A percentile compares a stretch with the other conserved stretches of the same genome.
phyloP scores from a whole-genome alignment of 1,140 invertebrate genomes.

The Palaemon carinicauda region DNA sequence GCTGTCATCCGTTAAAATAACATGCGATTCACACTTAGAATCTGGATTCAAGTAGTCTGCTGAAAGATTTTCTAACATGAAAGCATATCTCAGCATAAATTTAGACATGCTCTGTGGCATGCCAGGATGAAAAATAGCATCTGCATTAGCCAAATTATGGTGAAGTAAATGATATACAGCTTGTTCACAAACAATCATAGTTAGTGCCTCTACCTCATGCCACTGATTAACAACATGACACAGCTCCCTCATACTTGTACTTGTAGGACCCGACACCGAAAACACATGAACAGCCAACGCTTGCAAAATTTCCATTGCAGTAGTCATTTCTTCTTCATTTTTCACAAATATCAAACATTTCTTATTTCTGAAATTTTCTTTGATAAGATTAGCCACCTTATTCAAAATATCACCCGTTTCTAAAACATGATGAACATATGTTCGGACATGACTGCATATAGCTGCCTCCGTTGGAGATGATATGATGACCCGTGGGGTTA shows the following conservation, averaged over 20 bases:
- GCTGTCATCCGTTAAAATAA: conserved; percentile 4
- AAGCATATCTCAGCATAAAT: conserved; percentile 20
- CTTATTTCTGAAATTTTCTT: neutral
- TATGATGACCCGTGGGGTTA: conserved; percentile 25
- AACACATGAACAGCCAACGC: conserved; percentile 15
- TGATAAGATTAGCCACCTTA: neutral
- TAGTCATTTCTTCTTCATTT: neutral
- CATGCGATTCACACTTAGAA: conserved; percentile 31
- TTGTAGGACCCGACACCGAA: neutral
- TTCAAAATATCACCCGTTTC: neutral
- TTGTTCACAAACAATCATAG: conserved; percentile 15
- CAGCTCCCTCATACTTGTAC: neutral
- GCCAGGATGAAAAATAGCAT: conserved; percentile 19
- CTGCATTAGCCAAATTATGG: conserved; percentile 31
- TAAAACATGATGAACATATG: neutral
- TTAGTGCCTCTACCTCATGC: conserved; percentile 14
- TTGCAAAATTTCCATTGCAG: neutral
- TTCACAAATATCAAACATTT: conserved; percentile 33
- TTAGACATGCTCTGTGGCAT: neutral
- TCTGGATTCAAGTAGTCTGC: neutral
- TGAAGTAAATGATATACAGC: neutral
- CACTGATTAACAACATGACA: conserved; percentile 3
- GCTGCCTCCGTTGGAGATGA: conserved; percentile 28
- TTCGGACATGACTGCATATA: neutral
- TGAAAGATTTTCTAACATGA: conserved; percentile 34